These are phyloP conservation scores for Romanogobio albipinnatus DNA, from an alignment of 2,113 vertebrate species.

Conservation along the genomic window DNA sequence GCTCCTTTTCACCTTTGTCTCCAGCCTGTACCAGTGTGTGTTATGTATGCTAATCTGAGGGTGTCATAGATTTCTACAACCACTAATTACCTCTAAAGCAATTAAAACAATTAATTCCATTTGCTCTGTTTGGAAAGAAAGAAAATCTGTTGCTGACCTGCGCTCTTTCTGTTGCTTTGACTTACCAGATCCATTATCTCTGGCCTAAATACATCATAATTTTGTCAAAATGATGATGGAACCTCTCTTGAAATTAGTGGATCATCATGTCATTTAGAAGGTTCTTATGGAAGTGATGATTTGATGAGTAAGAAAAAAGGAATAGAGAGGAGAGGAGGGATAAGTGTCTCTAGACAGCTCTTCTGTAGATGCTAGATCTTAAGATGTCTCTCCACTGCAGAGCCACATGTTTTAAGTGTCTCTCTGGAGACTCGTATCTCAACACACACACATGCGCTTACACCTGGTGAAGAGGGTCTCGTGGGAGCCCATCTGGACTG, in stretches of 20 bases:
- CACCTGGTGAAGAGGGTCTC: conserved; percentile 24
- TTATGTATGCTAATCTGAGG: not conserved
- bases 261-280: conserved; percentile 16
- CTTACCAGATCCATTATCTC: not conserved
- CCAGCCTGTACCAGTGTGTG: not conserved
- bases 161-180: not conserved
- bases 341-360: conserved; percentile 13
- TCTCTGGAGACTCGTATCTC: conserved; percentile 19
- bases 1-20: not conserved
- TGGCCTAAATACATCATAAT: not conserved
- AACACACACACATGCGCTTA: not conserved
- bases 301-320: conserved; percentile 2
- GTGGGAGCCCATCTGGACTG: conserved; percentile 30
- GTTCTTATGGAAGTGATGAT: conserved; percentile 13
- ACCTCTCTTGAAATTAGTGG: conserved; percentile 3
- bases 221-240: not conserved
- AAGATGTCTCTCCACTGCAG: conserved; percentile 29
- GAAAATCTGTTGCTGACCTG: not conserved
- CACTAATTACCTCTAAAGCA: not conserved
- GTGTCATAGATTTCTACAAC: not conserved
- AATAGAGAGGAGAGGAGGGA: not conserved
- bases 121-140: not conserved
- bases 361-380: conserved; percentile 32
- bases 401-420: conserved; percentile 35
- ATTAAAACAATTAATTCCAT: not conserved